phyloP scores from a whole-genome alignment of 2,113 vertebrate genomes.

The Coreoperca whiteheadi region DNA sequence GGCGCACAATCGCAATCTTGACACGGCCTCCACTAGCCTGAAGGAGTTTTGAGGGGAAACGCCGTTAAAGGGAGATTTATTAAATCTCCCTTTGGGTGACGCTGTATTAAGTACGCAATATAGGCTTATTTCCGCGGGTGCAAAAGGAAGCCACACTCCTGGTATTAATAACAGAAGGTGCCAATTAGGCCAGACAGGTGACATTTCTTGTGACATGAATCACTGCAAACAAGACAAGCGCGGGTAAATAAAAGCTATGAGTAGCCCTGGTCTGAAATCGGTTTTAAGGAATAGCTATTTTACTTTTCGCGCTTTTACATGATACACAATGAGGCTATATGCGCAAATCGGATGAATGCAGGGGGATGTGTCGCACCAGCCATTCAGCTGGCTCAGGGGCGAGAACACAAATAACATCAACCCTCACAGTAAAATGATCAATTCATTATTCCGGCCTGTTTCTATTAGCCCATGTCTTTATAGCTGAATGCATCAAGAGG shows the following conservation, averaged over 20 bases:
- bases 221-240: conserved; percentile 74
- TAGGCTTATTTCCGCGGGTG: conserved; percentile 84
- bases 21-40: conserved; percentile 92
- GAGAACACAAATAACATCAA: conserved; percentile 70
- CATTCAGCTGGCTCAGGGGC: conserved; percentile 59
- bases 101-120: conserved; percentile 91
- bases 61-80: conserved; percentile 99
- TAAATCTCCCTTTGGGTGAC: conserved; percentile 93
- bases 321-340: conserved; percentile 58
- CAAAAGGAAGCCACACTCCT: conserved; percentile 84
- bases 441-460: conserved; percentile 75
- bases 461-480: conserved; percentile 66
- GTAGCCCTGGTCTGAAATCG: conserved; percentile 30
- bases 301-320: conserved; percentile 50
- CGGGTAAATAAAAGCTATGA: conserved; percentile 58
- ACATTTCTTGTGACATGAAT: conserved; percentile 86
- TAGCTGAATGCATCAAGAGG: conserved; percentile 72
- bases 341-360: conserved; percentile 66
- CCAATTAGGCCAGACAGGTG: conserved; percentile 92
- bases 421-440: conserved; percentile 77
- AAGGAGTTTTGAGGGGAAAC: conserved; percentile 89
- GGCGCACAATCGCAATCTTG: conserved; percentile 97
- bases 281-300: conserved; percentile 63
- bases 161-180: conserved; percentile 90
- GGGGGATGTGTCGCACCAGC: conserved; percentile 55